Percentiles rank a stretch among this genome's conserved stretches.
Conservation (phyloP, 2,113 vertebrate genomes). For the Haemorhous mexicanus region DNA sequence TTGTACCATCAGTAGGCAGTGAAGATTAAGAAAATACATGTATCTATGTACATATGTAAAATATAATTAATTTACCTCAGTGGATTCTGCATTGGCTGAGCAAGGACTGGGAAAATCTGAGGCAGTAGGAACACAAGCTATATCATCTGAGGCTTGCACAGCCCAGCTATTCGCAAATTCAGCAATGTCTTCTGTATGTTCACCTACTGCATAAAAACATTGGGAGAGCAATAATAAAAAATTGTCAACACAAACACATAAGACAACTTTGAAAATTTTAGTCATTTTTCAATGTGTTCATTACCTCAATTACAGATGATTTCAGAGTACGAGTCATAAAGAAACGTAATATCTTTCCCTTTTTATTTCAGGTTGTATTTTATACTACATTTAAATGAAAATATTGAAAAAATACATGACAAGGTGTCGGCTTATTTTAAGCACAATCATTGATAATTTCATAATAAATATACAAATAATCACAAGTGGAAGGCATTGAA, state of each 20-base stretch:
- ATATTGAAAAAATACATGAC: background rate
- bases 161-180: slow-evolving; percentile 93
- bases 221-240: background rate
- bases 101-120: slow-evolving; percentile 91
- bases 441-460: background rate
- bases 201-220: slow-evolving; percentile 57
- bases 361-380: background rate
- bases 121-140: slow-evolving; percentile 79
- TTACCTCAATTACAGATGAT: background rate
- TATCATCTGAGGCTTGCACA: slow-evolving; percentile 82
- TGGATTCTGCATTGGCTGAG: slow-evolving; percentile 80
- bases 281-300: background rate
- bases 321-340: fast-evolving
- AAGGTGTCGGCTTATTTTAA: background rate
- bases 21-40: background rate
- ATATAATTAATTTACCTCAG: slow-evolving; percentile 79
- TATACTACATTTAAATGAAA: background rate
- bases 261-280: background rate
- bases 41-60: background rate
- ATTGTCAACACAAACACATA: background rate
- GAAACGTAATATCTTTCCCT: background rate
- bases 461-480: background rate
- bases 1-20: background rate
- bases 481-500: background rate
- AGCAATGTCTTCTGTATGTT: slow-evolving; percentile 85